Evolutionary conservation across 2,797 vertebrate species (phyloP).

Genomic region (Avahi laniger): DNA sequence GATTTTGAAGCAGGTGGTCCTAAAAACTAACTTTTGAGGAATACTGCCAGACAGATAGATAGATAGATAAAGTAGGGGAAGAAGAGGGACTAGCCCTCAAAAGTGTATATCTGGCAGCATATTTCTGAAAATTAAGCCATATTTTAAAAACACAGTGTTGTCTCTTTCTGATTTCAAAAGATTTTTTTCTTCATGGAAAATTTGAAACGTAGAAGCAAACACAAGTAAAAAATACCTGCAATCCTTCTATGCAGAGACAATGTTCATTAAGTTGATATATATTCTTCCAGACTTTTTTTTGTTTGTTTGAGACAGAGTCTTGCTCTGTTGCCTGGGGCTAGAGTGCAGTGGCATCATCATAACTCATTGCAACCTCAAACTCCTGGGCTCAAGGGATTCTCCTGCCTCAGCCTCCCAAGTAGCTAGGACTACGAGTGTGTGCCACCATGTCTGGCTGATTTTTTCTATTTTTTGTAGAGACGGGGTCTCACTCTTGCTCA

Average conservation of each 20-base stretch:
- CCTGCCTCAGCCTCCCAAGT: background rate
- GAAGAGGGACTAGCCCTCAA: background rate
- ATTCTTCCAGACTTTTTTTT: background rate
- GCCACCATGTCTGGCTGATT: background rate
- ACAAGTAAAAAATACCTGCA: background rate
- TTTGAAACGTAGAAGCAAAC: background rate
- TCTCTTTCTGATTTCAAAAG: constrained; percentile 2
- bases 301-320: background rate
- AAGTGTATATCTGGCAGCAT: background rate
- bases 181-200: constrained; percentile 30
- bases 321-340: background rate
- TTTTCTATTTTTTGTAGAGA: background rate
- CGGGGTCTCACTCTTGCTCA: background rate
- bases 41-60: background rate
- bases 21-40: background rate
- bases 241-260: background rate
- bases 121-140: background rate
- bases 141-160: background rate
- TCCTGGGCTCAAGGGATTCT: background rate
- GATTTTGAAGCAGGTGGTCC: background rate
- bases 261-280: background rate
- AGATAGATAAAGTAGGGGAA: background rate
- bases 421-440: background rate
- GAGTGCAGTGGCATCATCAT: background rate
- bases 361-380: background rate